Evolutionary conservation across 2,113 vertebrate genomes (phyloP).

Genomic region (Heterotilapia buettikoferi): DNA sequence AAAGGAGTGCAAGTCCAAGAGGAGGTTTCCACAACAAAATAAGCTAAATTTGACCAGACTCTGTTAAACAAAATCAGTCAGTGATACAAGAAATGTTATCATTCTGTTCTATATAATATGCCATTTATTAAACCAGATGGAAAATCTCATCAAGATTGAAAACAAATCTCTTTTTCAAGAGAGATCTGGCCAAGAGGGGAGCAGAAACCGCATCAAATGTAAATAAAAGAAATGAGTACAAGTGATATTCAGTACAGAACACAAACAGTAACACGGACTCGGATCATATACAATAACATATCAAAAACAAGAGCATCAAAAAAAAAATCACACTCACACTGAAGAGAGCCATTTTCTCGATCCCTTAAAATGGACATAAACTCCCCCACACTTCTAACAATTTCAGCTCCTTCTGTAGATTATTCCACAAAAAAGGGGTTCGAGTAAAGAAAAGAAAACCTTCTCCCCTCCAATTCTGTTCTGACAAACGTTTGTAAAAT

Average conservation of each 20-base stretch:
- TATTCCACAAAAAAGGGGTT: neutral
- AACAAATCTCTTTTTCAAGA: accelerated
- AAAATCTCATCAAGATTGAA: neutral
- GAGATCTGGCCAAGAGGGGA: accelerated
- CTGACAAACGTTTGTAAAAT: neutral
- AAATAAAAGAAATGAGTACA: neutral
- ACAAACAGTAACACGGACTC: neutral
- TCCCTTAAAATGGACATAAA: neutral
- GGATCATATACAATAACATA: accelerated
- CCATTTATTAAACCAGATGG: neutral
- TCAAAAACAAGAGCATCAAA: neutral
- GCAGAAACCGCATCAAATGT: neutral
- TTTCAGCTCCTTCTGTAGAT: neutral
- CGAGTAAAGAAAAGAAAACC: neutral
- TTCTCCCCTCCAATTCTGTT: neutral
- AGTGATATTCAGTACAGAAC: neutral
- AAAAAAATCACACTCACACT: accelerated
- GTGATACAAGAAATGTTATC: neutral
- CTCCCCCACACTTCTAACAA: neutral
- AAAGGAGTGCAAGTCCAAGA: neutral
- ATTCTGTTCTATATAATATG: neutral
- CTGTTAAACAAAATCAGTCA: neutral
- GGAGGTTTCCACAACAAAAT: neutral
- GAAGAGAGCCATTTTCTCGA: accelerated
- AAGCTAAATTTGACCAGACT: neutral